phyloP scores from a whole-genome alignment of 2,888 invertebrate genomes.

The Pterostichus niger region DNA sequence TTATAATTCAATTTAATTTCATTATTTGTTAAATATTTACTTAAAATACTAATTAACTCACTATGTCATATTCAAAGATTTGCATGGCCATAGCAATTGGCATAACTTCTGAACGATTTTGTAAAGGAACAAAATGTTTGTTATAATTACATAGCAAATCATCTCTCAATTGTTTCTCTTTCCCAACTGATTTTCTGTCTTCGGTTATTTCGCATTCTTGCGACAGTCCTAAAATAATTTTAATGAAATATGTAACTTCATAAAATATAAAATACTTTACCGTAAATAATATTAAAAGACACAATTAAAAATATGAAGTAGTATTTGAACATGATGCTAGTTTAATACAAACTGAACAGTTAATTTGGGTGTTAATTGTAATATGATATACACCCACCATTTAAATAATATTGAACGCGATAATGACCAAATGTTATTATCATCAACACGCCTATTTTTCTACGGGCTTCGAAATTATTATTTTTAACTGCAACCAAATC shows the following conservation, averaged over 20 bases:
- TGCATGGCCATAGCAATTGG: constrained; percentile 17
- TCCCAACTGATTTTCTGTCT: neutral
- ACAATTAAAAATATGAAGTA: neutral
- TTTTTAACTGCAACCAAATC: too few relatives aligned
- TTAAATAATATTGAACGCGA: too few relatives aligned
- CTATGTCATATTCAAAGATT: constrained; percentile 3
- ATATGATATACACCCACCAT: too few relatives aligned
- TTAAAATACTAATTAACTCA: neutral
- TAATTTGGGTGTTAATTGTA: too few relatives aligned
- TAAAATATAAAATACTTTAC: neutral
- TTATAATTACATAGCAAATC: constrained; percentile 56
- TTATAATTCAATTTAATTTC: too few relatives aligned
- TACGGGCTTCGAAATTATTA: too few relatives aligned
- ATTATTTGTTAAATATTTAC: too few relatives aligned
- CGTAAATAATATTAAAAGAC: neutral
- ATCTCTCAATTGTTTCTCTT: constrained; percentile 33
- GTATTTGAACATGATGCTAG: too few relatives aligned
- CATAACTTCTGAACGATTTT: constrained; percentile 35
- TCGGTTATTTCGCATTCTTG: constrained; percentile 44
- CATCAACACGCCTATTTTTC: too few relatives aligned
- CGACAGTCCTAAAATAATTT: constrained; percentile 9
- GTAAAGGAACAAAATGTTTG: constrained; percentile 45
- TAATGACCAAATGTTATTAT: too few relatives aligned
- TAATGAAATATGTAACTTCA: neutral
- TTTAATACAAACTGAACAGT: too few relatives aligned